phyloP scores from a whole-genome alignment of 2,888 invertebrate species.

The Phyto melanocephala region DNA sequence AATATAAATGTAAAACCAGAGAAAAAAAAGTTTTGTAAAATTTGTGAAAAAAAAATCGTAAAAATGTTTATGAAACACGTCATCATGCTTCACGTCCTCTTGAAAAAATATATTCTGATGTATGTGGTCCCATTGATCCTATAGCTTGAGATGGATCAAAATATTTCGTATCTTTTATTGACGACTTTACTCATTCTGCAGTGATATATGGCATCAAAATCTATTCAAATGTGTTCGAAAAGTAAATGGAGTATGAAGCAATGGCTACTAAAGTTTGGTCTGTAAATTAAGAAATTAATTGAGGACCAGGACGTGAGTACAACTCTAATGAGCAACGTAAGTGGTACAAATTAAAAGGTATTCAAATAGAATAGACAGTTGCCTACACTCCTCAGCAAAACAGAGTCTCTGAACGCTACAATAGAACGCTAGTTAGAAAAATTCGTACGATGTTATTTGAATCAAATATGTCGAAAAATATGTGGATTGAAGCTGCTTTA shows the following conservation, averaged over 20 bases:
- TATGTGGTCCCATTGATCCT: constrained; percentile 40
- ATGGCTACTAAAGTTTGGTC: not conserved
- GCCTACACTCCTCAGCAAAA: constrained; percentile 5
- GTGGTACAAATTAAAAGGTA: not conserved
- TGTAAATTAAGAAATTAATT: not conserved
- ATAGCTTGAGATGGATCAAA: constrained; percentile 24
- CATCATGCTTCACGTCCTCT: not conserved
- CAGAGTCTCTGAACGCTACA: not conserved
- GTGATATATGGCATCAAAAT: constrained; percentile 21
- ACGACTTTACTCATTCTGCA: constrained; percentile 48
- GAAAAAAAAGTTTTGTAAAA: not conserved
- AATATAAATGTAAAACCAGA: not conserved
- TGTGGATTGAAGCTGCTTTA: not conserved
- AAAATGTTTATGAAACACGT: constrained; percentile 36
- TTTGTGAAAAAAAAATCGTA: constrained; percentile 27
- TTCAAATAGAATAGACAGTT: not conserved
- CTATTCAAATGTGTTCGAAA: constrained; percentile 23
- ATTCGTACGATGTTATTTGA: not conserved
- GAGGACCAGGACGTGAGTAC: not conserved
- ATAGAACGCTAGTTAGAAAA: not conserved
- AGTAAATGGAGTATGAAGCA: not conserved
- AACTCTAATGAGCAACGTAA: not conserved
- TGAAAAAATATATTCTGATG: constrained; percentile 55
- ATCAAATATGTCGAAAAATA: not conserved
- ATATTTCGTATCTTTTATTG: constrained; percentile 52